These are phyloP conservation scores for Struthio camelus DNA, from an alignment of 2,113 vertebrate genomes.

Conservation along the genomic window DNA sequence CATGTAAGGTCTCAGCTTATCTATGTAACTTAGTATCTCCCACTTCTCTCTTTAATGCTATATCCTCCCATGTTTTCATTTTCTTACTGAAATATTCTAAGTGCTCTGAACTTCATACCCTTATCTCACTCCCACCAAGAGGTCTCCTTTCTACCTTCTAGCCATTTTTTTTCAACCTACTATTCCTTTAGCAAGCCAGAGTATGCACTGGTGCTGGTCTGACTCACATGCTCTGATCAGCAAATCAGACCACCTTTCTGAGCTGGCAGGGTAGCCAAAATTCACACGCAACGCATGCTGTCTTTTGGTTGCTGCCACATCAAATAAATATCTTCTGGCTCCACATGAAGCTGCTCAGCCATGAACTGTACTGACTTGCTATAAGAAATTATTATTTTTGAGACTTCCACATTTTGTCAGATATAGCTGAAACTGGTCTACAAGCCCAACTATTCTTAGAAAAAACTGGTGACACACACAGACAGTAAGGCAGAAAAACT, in stretches of 20 bases:
- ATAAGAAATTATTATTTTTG: background rate
- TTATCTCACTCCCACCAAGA: no score
- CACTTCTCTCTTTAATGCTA: no score
- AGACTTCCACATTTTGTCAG: background rate
- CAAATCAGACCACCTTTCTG: background rate
- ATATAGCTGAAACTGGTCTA: background rate
- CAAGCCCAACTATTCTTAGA: background rate
- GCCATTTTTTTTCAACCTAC: no score
- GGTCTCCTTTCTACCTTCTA: no score
- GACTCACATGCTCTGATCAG: no score
- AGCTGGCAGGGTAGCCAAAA: background rate
- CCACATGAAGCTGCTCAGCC: background rate
- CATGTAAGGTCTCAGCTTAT: no score
- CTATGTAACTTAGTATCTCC: no score
- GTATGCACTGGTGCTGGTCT: no score
- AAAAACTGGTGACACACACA: background rate
- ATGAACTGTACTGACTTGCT: background rate
- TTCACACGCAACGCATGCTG: background rate
- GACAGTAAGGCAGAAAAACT: background rate
- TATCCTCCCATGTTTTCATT: no score
- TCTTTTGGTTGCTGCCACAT: background rate
- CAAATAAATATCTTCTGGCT: background rate
- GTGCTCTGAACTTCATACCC: no score
- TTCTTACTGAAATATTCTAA: no score
- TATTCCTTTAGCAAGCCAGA: no score